Percentiles rank a stretch among this genome's conserved stretches.
Conservation (phyloP, 2,888 invertebrate species). For the Spialia ferax region DNA sequence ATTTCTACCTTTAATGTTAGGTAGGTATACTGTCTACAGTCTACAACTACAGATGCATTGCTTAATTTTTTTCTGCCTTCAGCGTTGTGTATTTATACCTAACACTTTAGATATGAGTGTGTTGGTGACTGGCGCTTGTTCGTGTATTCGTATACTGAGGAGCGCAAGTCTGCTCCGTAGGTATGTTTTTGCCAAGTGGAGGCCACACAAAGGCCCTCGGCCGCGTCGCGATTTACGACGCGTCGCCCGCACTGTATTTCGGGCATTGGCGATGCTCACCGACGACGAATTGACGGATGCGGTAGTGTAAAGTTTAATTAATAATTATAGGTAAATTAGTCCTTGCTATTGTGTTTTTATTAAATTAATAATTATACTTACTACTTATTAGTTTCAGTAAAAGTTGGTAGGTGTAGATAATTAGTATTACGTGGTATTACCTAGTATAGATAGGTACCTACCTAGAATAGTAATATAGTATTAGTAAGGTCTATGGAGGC, state of each 20-base stretch:
- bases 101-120: neutral
- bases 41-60: no score
- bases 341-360: no score
- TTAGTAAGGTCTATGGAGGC: no score
- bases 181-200: constrained; percentile 68
- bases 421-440: no score
- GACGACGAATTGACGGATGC: constrained; percentile 55
- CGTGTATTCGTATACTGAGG: constrained; percentile 47
- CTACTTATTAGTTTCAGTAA: no score
- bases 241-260: constrained; percentile 85
- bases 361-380: no score
- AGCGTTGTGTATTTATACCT: neutral
- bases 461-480: no score
- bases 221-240: constrained; percentile 88
- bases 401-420: no score
- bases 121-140: constrained; percentile 22
- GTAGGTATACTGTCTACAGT: no score
- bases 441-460: no score
- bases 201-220: constrained; percentile 79
- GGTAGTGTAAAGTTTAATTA: constrained; percentile 49
- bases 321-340: no score
- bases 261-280: constrained; percentile 73
- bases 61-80: neutral
- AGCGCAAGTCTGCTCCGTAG: constrained; percentile 46
- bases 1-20: no score